phyloP scores from a whole-genome alignment of 2,797 vertebrate species.

The Neomorphus geoffroyi region DNA sequence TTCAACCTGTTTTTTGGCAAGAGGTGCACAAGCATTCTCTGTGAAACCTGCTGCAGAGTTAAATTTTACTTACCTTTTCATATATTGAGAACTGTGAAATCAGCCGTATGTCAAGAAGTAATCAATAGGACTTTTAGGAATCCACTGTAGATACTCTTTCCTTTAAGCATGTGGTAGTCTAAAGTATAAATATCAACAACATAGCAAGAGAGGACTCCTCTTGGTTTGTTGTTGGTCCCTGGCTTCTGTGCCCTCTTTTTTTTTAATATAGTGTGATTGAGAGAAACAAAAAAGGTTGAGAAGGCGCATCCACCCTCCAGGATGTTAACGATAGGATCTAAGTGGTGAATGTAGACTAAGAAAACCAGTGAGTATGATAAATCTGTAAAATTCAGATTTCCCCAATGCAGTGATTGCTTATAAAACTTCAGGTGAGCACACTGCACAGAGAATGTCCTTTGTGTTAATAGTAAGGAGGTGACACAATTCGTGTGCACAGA shows the following conservation, averaged over 20 bases:
- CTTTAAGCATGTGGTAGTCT: neutral
- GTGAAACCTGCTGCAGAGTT: neutral
- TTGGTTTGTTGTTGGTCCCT: neutral
- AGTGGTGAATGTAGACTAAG: neutral
- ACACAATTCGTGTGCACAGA: neutral
- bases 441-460: neutral
- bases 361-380: neutral
- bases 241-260: neutral
- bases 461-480: neutral
- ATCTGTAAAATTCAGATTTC: neutral
- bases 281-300: neutral
- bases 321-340: neutral
- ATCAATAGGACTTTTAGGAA: neutral
- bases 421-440: neutral
- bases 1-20: neutral
- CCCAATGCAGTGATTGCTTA: accelerated
- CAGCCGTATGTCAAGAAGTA: neutral
- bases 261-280: neutral
- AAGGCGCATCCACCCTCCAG: neutral
- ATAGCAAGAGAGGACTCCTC: neutral
- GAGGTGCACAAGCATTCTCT: neutral
- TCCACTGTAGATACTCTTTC: neutral
- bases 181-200: neutral
- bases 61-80: neutral
- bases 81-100: neutral